Evolutionary conservation across 1,140 invertebrate species (phyloP).

Genomic region (Melipona quadrifasciata): DNA sequence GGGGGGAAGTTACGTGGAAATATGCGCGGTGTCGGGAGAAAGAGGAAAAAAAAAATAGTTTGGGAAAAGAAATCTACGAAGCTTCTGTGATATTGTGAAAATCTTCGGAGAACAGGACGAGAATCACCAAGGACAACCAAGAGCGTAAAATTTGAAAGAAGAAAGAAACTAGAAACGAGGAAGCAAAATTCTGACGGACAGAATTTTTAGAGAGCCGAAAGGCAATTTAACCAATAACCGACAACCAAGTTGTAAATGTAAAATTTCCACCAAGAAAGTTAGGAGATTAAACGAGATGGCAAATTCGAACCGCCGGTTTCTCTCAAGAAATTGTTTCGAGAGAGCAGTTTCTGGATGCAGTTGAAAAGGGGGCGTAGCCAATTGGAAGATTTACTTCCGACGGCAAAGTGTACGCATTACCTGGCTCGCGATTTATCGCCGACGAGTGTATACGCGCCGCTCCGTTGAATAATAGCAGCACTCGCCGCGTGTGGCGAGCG

Average conservation of each 20-base stretch:
- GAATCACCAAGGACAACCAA: no score
- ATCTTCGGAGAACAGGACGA: no score
- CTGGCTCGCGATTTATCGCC: conserved; percentile 12
- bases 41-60: no score
- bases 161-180: no score
- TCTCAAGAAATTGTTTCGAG: not conserved
- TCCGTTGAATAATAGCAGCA: conserved; percentile 44
- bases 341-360: conserved; percentile 6
- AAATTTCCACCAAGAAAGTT: not conserved
- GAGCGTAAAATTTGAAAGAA: no score
- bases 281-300: not conserved
- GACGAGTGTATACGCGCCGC: not conserved
- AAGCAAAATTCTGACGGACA: no score
- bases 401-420: conserved; percentile 39
- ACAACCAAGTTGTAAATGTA: no score
- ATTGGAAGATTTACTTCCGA: conserved; percentile 44
- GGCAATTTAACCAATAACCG: no score
- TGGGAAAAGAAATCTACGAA: no score
- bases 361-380: conserved; percentile 21
- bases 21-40: no score
- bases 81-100: no score
- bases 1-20: not conserved
- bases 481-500: not conserved
- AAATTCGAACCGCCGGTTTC: not conserved
- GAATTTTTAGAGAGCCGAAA: no score